Conservation (phyloP, 30 jellyfish, hydroid and myxozoan genomes). For the Nemopilema nomurai region DNA sequence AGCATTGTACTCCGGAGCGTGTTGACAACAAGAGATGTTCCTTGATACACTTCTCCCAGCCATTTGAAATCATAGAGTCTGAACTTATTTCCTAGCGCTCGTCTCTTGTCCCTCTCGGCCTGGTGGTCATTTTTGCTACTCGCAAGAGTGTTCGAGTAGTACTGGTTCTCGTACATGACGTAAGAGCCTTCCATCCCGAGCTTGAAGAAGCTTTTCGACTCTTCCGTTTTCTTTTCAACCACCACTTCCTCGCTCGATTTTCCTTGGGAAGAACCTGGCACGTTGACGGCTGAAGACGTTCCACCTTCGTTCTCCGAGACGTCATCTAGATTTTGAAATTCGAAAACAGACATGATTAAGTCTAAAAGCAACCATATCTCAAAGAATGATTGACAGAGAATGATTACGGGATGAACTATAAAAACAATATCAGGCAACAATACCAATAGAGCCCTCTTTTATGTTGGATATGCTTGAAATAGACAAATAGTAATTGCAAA, state of each 20-base stretch:
- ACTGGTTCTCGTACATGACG: slow-evolving; percentile 80
- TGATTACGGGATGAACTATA: too few relatives aligned
- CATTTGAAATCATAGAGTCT: slow-evolving; percentile 84
- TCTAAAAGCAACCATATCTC: too few relatives aligned
- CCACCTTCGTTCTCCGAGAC: not conserved
- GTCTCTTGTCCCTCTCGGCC: slow-evolving; percentile 82
- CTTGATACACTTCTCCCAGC: slow-evolving; percentile 90
- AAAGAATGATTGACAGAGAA: too few relatives aligned
- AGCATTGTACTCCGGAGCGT: slow-evolving; percentile 86
- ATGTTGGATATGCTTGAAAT: too few relatives aligned
- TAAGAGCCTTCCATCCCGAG: slow-evolving; percentile 89
- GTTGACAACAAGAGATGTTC: slow-evolving; percentile 62
- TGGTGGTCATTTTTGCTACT: slow-evolving; percentile 93
- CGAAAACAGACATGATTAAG: too few relatives aligned
- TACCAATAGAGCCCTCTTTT: too few relatives aligned
- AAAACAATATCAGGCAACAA: too few relatives aligned
- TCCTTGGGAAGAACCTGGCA: not conserved
- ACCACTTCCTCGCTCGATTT: not conserved
- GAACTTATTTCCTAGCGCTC: slow-evolving; percentile 82
- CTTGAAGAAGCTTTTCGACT: slow-evolving; percentile 68
- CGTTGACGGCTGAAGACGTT: not conserved
- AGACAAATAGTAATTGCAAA: too few relatives aligned
- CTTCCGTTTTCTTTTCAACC: slow-evolving; percentile 20
- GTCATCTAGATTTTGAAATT: too few relatives aligned
- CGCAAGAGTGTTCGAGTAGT: slow-evolving; percentile 72